Base-by-base conservation (phyloP, 2,797 vertebrate genomes). In the Pempheris klunzingeri region DNA sequence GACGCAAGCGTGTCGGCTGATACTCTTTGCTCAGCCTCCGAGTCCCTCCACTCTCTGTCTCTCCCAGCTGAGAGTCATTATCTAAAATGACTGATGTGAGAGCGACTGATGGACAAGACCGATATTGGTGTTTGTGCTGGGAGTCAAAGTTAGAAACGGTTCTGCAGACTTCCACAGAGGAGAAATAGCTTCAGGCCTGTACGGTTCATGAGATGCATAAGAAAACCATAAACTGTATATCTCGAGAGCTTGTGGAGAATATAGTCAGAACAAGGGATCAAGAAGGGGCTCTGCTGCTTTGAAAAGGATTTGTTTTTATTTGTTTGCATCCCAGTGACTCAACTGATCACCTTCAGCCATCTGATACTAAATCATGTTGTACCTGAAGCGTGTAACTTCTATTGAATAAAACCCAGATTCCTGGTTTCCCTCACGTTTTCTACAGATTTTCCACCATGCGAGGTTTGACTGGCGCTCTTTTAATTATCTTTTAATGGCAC, bases 21-120 rank as follows among this genome's bases (percentile, higher is more conserved):
- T 86, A 74, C 77, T 72, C 74, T 57, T 39, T 52, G 57, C 44
- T 77, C 78, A 70, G 77, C 65, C 82, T 77, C 69, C 1, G 14
- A 22, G 34, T 78, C 62, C 59, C 68, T 73, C 46, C 20, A 2
- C 80, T 79, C 66, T 14, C 32, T 61, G 63, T 75, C 67, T 81
- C 59, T 59, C 67, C 71, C 82, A 76, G 85, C 78, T 86, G 83
- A 87, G 81, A 91, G 77, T 78, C 84, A 87, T 92, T 91, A 89
- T 90, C 84, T 84, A 72, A 82, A 87, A 87, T 86, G 89, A 91
- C 58, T 87, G 88, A 88, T 81, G 81, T 71, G 77, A 87, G 76
- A 85, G 76, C 5, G n/a, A 77, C 84, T 88, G 87, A 91, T 91
- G 86, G 87, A 90, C 84, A 67, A 80, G 82, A 28, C 54, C 9